Base-by-base conservation (phyloP, 2,113 vertebrate genomes). In the Megaleporinus macrocephalus region DNA sequence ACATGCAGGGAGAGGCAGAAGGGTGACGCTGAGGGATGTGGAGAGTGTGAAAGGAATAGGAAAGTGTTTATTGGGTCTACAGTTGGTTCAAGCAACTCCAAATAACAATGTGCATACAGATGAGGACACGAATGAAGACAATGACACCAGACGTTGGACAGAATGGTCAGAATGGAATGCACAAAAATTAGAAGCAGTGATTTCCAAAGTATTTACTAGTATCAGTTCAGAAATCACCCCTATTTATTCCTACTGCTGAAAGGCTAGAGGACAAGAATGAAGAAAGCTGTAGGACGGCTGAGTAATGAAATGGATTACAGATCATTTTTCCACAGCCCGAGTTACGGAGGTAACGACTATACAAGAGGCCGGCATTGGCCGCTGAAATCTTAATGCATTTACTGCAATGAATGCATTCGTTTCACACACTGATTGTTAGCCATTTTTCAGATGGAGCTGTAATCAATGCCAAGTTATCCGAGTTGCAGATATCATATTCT, bases 241-340 rank as follows among this genome's bases (percentile, higher is more conserved):
- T 65, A 93, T 91, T 91, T 93, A 87, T 85, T 94, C 92, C 94
- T 89, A 61, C 57, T 12, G 24, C 57, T 61, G 57, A 24, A 26
- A n/a, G 57, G 9, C 57, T n/a, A 59, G 55, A 59, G 90, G 92
- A 90, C 91, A 90, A 89, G 92, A 93, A 71, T 90, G 91, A 90
- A 92, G 94, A 95, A 93, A 88, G 92, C 94, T 94, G 93, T 93
- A 94, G 94, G 57, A 61, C 13, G 57, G 57, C 94, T 95, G 94
- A 94, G 95, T 86, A 92, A 94, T 94, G 94, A 90, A 89, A 93
- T 93, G 94, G 93, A 91, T 90, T 95, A 90, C 44, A 12, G 69
- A 63, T 72, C 26, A 33, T 29, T 73, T 81, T 24, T 63, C 13
- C 47, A 69, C 68, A 44, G 4, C 41, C 33, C 44, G 22, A 59